Percentiles rank a stretch among this genome's conserved stretches.
Conservation (phyloP, 2,888 invertebrate species). For the Sialis fuliginosa region DNA sequence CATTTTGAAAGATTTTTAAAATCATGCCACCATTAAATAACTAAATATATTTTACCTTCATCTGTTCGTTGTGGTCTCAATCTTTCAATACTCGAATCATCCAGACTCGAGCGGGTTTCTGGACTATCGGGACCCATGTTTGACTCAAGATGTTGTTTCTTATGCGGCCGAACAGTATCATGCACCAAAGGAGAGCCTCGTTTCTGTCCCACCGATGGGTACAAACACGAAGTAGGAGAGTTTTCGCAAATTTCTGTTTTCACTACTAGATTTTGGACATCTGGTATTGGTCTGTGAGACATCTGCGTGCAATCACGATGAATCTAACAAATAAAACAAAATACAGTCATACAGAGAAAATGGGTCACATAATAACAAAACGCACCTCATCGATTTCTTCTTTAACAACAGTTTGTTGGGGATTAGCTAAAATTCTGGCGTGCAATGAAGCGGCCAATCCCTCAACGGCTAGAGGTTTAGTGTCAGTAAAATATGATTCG, state of each 20-base stretch:
- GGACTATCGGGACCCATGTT: slow-evolving; percentile 22
- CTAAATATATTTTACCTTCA: slow-evolving; percentile 21
- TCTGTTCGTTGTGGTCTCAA: slow-evolving; percentile 14
- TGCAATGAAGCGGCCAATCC: slow-evolving; percentile 71
- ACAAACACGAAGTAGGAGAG: slow-evolving; percentile 12
- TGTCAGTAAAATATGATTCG: slow-evolving; percentile 49
- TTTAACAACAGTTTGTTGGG: slow-evolving; percentile 24
- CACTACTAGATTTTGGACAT: slow-evolving; percentile 4
- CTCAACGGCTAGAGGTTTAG: slow-evolving; percentile 30
- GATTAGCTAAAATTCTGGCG: slow-evolving; percentile 53
- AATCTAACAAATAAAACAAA: too few relatives aligned
- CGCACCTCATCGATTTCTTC: slow-evolving; percentile 18
- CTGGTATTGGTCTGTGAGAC: slow-evolving; percentile 1
- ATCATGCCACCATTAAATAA: too few relatives aligned
- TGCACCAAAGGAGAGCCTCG: slow-evolving; percentile 28
- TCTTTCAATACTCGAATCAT: slow-evolving; percentile 35
- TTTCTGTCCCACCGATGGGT: slow-evolving; percentile 21
- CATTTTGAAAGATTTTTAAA: too few relatives aligned
- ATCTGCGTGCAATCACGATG: slow-evolving; percentile 2
- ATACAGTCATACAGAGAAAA: slow-evolving; percentile 6
- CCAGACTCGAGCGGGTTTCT: slow-evolving; percentile 50
- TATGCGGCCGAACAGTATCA: slow-evolving; percentile 17
- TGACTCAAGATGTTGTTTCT: slow-evolving; percentile 20
- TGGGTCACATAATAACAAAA: background rate
- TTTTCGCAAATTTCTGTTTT: slow-evolving; percentile 15